phyloP scores from a whole-genome alignment of 2,888 invertebrate species.

The Aricia artaxerxes region DNA sequence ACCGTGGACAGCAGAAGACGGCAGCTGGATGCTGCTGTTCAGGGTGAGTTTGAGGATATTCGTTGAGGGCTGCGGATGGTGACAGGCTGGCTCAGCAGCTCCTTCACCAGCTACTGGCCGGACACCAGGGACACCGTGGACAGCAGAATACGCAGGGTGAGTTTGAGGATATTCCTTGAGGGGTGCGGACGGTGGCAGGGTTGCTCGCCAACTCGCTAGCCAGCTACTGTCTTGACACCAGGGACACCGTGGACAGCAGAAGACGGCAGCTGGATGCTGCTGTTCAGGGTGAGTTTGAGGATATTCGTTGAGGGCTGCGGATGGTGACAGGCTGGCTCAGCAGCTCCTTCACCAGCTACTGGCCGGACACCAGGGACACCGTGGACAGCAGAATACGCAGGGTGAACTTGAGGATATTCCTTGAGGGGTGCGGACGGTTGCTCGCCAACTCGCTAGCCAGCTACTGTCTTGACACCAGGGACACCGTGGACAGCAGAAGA shows the following conservation, averaged over 20 bases:
- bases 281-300: too few species aligned
- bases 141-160: slow-evolving; percentile 86
- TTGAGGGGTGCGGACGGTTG: too few species aligned
- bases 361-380: too few species aligned
- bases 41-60: slow-evolving; percentile 74
- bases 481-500: slow-evolving; percentile 84
- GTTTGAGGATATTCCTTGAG: slow-evolving; percentile 44
- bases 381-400: too few species aligned
- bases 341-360: slow-evolving; percentile 81
- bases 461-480: too few species aligned
- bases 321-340: slow-evolving; percentile 83
- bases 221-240: slow-evolving; percentile 83
- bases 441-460: too few species aligned
- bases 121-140: slow-evolving; percentile 84
- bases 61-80: slow-evolving; percentile 78
- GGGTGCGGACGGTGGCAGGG: slow-evolving; percentile 81
- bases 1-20: slow-evolving; percentile 84
- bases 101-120: slow-evolving; percentile 83
- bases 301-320: too few species aligned
- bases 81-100: slow-evolving; percentile 80
- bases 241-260: slow-evolving; percentile 84
- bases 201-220: slow-evolving; percentile 81
- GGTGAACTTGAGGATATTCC: too few species aligned
- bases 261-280: slow-evolving; percentile 90
- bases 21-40: slow-evolving; percentile 91